A percentile compares a stretch with the other conserved stretches of the same genome.
These are phyloP conservation scores for Cepaea nemoralis DNA, from an alignment of 1,140 invertebrate genomes.

Conservation along the genomic window DNA sequence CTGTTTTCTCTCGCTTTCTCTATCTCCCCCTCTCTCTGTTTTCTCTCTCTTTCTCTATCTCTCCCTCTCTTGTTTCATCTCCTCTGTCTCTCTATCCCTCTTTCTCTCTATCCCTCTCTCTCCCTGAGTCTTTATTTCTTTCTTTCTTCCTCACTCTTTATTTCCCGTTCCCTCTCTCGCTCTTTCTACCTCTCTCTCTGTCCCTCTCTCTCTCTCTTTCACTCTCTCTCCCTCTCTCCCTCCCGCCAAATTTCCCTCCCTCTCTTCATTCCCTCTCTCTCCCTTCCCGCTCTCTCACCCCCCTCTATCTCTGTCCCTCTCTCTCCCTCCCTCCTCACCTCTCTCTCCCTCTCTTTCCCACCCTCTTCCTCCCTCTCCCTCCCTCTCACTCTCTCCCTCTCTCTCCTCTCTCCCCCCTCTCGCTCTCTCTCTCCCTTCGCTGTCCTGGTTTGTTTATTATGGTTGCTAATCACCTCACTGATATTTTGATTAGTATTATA, in stretches of 20 bases:
- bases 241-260: not conserved
- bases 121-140: not conserved
- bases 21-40: too few species aligned
- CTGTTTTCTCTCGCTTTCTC: not conserved
- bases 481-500: too few species aligned
- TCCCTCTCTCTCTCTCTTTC: too few species aligned
- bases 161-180: not conserved
- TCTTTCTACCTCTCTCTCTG: not conserved
- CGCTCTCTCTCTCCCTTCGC: too few species aligned
- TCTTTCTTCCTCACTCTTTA: not conserved
- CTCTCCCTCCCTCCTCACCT: not conserved
- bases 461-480: too few species aligned
- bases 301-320: too few species aligned
- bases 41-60: not conserved
- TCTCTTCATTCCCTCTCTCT: not conserved
- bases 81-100: not conserved
- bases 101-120: not conserved
- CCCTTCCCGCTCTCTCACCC: not conserved
- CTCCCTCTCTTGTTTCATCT: not conserved
- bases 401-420: too few species aligned
- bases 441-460: too few species aligned
- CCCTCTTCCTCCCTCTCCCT: not conserved
- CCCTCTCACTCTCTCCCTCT: not conserved
- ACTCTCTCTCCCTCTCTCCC: not conserved
- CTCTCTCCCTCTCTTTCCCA: conserved; percentile 15